These are phyloP conservation scores for Drosophila oshimai DNA, from an alignment of 1,140 invertebrate genomes.

Conservation along the genomic window DNA sequence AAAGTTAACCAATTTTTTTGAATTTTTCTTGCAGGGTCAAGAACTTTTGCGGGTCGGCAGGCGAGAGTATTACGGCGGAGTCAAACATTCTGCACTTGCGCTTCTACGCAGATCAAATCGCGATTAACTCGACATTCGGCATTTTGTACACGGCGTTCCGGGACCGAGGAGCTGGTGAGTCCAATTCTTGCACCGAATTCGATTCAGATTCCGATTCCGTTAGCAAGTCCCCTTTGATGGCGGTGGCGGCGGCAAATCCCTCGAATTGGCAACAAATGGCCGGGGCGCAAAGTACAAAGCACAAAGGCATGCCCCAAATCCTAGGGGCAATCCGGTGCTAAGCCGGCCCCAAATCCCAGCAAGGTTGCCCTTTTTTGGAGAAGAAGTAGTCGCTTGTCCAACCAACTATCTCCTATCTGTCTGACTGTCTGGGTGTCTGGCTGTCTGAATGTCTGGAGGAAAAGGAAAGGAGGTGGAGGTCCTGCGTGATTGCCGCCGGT, in stretches of 20 bases:
- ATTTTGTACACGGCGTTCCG: slow-evolving; percentile 89
- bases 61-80: slow-evolving; percentile 86
- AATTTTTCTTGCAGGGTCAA: slow-evolving; percentile 82
- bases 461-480: slow-evolving; percentile 12
- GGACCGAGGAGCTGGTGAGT: slow-evolving; percentile 84
- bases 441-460: neutral
- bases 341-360: slow-evolving; percentile 43
- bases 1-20: neutral
- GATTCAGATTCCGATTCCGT: neutral
- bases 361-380: slow-evolving; percentile 23
- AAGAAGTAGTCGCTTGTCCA: slow-evolving; percentile 9
- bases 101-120: slow-evolving; percentile 87
- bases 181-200: neutral
- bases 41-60: slow-evolving; percentile 91
- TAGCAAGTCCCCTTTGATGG: slow-evolving; percentile 18
- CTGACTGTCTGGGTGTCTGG: neutral
- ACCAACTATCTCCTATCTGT: slow-evolving; percentile 33
- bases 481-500: slow-evolving; percentile 76
- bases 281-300: slow-evolving; percentile 18
- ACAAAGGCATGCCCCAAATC: slow-evolving; percentile 35
- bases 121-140: slow-evolving; percentile 87
- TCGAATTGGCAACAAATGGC: slow-evolving; percentile 60
- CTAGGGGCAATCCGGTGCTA: slow-evolving; percentile 57
- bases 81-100: slow-evolving; percentile 87
- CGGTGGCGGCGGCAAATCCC: slow-evolving; percentile 40